Percentiles rank a stretch among this genome's conserved stretches.
phyloP scores from a whole-genome alignment of 1,140 invertebrate species.

The Meloidogyne hapla region DNA sequence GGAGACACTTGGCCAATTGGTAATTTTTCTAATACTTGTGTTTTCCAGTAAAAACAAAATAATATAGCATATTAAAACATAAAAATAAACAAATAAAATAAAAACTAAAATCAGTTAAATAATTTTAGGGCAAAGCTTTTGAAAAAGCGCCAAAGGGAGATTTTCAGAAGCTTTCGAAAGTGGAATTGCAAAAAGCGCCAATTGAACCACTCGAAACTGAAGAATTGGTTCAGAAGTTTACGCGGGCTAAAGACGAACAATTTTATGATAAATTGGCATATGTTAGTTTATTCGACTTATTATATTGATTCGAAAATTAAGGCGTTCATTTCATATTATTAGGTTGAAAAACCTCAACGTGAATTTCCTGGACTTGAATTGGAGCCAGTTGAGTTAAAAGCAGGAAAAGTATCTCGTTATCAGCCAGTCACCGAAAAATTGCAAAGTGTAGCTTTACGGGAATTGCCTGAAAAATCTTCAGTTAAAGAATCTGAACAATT shows the following conservation, averaged over 20 bases:
- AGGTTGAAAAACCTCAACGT: constrained; percentile 49
- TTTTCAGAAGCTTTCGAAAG: constrained; percentile 54
- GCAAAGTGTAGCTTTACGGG: constrained; percentile 45
- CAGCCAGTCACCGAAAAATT: constrained; percentile 52
- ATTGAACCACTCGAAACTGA: constrained; percentile 61
- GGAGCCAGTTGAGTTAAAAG: constrained; percentile 55
- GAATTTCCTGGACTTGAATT: constrained; percentile 58
- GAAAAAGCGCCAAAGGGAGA: constrained; percentile 61
- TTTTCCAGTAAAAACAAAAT: too few relatives aligned
- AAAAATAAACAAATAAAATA: too few relatives aligned
- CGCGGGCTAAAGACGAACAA: constrained; percentile 53
- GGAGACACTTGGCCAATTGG: constrained; percentile 48
- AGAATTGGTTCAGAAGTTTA: constrained; percentile 61
- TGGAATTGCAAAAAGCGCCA: constrained; percentile 53
- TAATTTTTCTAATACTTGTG: too few relatives aligned
- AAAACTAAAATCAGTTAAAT: too few relatives aligned
- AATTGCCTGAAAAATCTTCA: constrained; percentile 21
- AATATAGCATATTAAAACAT: too few relatives aligned
- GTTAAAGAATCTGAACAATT: constrained; percentile 34
- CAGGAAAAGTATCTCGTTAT: constrained; percentile 57
- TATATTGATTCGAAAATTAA: background rate
- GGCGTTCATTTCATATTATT: background rate
- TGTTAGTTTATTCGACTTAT: constrained; percentile 24
- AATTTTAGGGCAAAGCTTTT: constrained; percentile 58
- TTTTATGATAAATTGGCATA: constrained; percentile 62